Percentiles rank a stretch among this genome's conserved stretches.
Conservation (phyloP, 2,797 vertebrate genomes). For the Corythornis leucogaster region DNA sequence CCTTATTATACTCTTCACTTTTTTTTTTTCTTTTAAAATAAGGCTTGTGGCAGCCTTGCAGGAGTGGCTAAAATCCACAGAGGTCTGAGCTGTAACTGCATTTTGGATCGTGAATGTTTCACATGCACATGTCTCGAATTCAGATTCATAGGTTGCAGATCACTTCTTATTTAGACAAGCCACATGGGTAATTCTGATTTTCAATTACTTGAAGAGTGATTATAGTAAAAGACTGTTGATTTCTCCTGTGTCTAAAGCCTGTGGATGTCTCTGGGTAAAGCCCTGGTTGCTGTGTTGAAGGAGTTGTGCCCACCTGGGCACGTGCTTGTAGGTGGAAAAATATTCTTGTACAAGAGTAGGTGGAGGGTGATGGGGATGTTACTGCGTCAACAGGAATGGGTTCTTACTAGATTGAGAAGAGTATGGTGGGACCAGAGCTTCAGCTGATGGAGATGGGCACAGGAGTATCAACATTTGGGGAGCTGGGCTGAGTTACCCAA, state of each 20-base stretch:
- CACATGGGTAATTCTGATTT: slow-evolving; percentile 29
- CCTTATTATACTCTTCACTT: neutral
- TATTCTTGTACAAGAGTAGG: neutral
- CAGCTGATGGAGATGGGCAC: neutral
- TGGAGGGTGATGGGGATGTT: neutral
- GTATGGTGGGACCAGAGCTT: neutral
- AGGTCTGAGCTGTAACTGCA: neutral
- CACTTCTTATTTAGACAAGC: slow-evolving; percentile 8
- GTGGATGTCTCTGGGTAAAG: neutral
- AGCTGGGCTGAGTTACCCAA: neutral
- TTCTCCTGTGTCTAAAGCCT: neutral
- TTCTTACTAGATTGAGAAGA: neutral
- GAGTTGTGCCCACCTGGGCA: neutral
- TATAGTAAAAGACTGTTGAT: neutral
- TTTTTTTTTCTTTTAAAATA: neutral
- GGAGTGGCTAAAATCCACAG: neutral
- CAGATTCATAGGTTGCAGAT: slow-evolving; percentile 5
- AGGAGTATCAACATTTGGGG: neutral
- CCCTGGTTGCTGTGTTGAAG: neutral
- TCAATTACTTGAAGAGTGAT: slow-evolving; percentile 11
- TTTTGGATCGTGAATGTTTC: neutral
- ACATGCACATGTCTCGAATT: neutral
- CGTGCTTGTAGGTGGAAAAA: neutral
- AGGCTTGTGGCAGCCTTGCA: neutral
- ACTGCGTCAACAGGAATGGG: neutral